phyloP scores from a whole-genome alignment of 2,797 vertebrate species.

The Falco concolor region DNA sequence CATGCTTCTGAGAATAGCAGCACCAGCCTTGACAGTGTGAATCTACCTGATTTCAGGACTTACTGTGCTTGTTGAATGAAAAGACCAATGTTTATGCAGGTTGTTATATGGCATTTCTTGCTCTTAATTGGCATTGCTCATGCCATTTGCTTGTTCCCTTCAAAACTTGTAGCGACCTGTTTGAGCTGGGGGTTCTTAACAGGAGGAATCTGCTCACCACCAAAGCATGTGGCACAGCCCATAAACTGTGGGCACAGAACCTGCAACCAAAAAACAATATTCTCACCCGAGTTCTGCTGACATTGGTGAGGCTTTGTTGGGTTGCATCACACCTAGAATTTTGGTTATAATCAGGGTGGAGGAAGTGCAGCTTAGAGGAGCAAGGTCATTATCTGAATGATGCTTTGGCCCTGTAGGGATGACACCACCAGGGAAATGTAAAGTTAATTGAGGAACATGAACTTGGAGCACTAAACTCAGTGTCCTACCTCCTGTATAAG shows the following conservation, averaged over 20 bases:
- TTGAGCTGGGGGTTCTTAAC: background rate
- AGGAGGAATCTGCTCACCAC: background rate
- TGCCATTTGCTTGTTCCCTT: background rate
- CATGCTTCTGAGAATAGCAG: background rate
- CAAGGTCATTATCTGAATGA: background rate
- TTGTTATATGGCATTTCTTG: background rate
- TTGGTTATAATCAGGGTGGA: background rate
- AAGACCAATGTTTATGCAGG: background rate
- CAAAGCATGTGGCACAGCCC: background rate
- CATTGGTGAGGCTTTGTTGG: fast-evolving
- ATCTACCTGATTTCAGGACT: background rate
- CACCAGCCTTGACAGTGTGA: background rate
- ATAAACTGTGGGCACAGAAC: background rate
- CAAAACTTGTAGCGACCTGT: background rate
- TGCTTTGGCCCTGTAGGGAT: background rate
- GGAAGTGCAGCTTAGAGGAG: background rate
- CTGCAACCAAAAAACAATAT: background rate
- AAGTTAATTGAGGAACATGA: background rate
- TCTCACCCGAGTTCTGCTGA: background rate
- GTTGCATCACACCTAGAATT: background rate
- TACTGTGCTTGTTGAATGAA: background rate
- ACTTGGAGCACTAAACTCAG: background rate
- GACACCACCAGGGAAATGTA: background rate
- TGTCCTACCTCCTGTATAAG: background rate
- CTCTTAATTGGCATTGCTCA: background rate